phyloP scores from a whole-genome alignment of 2,888 invertebrate genomes.

The Nipponacmea schrenckii region DNA sequence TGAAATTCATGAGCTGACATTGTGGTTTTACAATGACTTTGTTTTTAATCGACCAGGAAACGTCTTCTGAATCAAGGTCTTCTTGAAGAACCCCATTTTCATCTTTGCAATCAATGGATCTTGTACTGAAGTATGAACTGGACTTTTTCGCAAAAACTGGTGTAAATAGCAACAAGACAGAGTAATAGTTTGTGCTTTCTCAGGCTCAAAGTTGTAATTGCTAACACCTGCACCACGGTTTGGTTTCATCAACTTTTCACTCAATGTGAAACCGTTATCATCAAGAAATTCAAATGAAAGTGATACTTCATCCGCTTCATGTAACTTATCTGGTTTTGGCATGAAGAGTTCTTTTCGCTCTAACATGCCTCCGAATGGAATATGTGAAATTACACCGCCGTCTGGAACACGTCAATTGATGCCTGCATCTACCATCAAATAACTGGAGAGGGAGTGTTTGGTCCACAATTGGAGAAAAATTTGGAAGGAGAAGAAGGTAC shows the following conservation, averaged over 20 bases:
- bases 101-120: conserved; percentile 16
- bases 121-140: conserved; percentile 13
- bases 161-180: conserved; percentile 23
- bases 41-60: too few relatives aligned
- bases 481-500: too few relatives aligned
- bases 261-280: conserved; percentile 18
- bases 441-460: too few relatives aligned
- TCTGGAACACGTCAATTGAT: conserved; percentile 1
- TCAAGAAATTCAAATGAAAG: conserved; percentile 17
- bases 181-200: conserved; percentile 16
- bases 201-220: conserved; percentile 16
- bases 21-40: too few relatives aligned
- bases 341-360: background rate
- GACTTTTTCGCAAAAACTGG: conserved; percentile 22
- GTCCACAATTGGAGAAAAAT: too few relatives aligned
- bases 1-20: too few relatives aligned
- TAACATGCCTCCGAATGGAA: background rate
- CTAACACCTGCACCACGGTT: background rate
- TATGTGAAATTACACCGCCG: background rate
- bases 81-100: conserved; percentile 12
- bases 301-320: conserved; percentile 12
- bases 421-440: too few relatives aligned
- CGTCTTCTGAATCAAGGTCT: conserved; percentile 9
- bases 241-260: conserved; percentile 16
- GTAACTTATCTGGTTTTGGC: background rate